Conservation (phyloP, 1,140 invertebrate genomes). For the Nymphalis io region DNA sequence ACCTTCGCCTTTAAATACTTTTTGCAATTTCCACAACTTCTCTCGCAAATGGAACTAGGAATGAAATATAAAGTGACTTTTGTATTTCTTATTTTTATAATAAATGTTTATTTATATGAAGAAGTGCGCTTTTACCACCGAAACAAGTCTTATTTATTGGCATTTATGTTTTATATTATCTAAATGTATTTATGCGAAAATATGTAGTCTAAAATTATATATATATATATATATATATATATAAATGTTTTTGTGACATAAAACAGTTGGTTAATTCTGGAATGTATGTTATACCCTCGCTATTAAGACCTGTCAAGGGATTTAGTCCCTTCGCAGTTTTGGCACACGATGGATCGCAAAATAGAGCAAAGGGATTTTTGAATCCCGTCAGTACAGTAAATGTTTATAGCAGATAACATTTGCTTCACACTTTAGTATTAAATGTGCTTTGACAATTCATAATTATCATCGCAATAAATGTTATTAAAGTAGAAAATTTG, state of each 20-base stretch:
- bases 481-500: conserved; percentile 32
- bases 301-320: conserved; percentile 20
- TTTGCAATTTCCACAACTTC: conserved; percentile 39
- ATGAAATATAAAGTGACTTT: neutral
- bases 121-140: no score
- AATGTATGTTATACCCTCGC: conserved; percentile 3
- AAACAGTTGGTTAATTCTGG: neutral
- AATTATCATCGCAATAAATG: conserved; percentile 11
- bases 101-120: neutral
- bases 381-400: conserved; percentile 7
- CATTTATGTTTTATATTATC: no score
- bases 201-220: no score
- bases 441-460: neutral
- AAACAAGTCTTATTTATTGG: no score
- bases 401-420: conserved; percentile 1
- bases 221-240: no score
- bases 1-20: conserved; percentile 46
- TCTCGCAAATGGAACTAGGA: conserved; percentile 7
- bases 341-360: conserved; percentile 19
- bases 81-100: no score
- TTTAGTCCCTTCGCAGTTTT: conserved; percentile 21
- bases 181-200: no score
- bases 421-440: neutral
- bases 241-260: no score
- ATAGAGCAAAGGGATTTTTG: conserved; percentile 19